phyloP scores from a whole-genome alignment of 2,888 invertebrate species.

The Drosophila infuscata region DNA sequence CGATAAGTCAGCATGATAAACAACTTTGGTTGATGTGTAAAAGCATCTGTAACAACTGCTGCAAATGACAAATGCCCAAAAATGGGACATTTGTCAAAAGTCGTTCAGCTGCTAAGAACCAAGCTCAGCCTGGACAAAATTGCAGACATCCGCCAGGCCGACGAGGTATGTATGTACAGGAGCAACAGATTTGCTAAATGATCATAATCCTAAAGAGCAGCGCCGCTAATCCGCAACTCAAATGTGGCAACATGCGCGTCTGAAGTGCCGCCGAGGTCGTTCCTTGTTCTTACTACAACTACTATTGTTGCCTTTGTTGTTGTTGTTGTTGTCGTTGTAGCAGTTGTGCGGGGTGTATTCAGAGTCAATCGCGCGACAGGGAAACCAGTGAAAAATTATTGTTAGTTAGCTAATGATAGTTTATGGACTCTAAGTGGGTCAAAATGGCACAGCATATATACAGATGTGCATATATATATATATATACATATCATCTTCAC shows the following conservation, averaged over 20 bases:
- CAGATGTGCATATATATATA: background rate
- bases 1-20: constrained; percentile 26
- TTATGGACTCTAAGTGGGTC: constrained; percentile 73
- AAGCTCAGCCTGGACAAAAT: constrained; percentile 9
- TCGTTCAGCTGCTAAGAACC: constrained; percentile 32
- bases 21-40: constrained; percentile 20
- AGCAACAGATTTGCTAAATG: constrained; percentile 85
- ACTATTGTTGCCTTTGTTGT: constrained; percentile 5
- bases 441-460: constrained; percentile 48
- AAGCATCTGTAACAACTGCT: constrained; percentile 28
- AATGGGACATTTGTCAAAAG: constrained; percentile 76
- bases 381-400: constrained; percentile 35
- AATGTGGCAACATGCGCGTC: constrained; percentile 83
- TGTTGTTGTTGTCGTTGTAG: constrained; percentile 3
- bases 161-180: constrained; percentile 59
- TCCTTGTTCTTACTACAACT: constrained; percentile 14
- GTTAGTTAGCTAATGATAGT: constrained; percentile 61
- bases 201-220: constrained; percentile 82
- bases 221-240: constrained; percentile 83
- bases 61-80: constrained; percentile 6
- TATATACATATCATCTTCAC: background rate
- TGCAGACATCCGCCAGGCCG: constrained; percentile 51
- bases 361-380: constrained; percentile 21
- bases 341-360: constrained; percentile 11
- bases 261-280: constrained; percentile 71